Evolutionary conservation across 2,888 invertebrate genomes (phyloP), one percentile per base, ranked within the genome.

Genomic region (Auanema sp.): DNA sequence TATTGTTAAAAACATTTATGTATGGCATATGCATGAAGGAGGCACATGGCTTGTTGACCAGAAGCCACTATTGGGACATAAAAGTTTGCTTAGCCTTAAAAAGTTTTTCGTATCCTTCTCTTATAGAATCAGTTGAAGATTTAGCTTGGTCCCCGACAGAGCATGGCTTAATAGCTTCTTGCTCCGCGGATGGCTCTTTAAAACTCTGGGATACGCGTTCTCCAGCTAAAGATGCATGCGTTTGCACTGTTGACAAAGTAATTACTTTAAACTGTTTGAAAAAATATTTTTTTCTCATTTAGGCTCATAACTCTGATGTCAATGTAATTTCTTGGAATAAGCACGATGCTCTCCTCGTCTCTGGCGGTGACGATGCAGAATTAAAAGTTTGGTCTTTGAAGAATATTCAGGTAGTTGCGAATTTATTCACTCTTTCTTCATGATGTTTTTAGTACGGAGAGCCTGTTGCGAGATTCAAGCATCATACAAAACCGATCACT

Each of bases 101-200:
- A 33, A 33, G 33, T 5, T 11, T 11, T 5, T 47, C 47, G 11
- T 47, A 5, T 8, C 2, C 0, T 16, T 25, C 10, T 21, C 23
- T 65, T 69, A 21, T 61, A 90, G 21, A 89, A 88, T 54, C 96
- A 33, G 92, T 99, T 12, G 98, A 98, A 87, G 98, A 99, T 85
- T 87, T 99, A 69, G 96, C 97, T 83, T 98, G 98, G 98, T 96
- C 96, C 65, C 96, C 96, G 1, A 94, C 90, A 86, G 98, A 98
- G 87, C 87, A 84, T 14, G 86, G 91, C 86, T 94, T 94, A 90
- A 65, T 82, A 49, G 85, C 86, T 10, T 87, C 87, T 0, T 87
- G 87, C 75, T 87, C 87, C 11, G 85, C 86, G 10, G 88, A 88
- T 76, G 83, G 84, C 58, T 83, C 85, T 33, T 91, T 99, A 71